Percentiles rank a stretch among this genome's conserved stretches.
These are phyloP conservation scores for Linyphia triangularis DNA, from an alignment of 2,888 invertebrate species.

Conservation along the genomic window DNA sequence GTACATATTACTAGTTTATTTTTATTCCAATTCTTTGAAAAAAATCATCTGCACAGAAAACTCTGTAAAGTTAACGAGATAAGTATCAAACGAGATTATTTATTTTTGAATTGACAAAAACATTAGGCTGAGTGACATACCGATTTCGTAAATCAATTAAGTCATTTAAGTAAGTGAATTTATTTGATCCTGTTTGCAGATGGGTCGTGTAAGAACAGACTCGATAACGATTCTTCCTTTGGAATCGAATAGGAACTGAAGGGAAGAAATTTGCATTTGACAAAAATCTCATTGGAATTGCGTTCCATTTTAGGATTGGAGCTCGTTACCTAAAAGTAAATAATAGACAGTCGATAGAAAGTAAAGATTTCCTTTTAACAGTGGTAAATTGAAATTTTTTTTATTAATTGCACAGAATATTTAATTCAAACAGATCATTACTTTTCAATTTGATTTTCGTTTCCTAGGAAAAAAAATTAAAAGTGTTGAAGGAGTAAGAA, in stretches of 20 bases:
- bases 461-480: no score
- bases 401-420: no score
- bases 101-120: background rate
- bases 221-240: background rate
- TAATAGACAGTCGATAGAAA: background rate
- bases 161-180: background rate
- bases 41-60: no score
- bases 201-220: background rate
- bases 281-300: background rate
- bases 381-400: background rate
- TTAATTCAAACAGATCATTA: no score
- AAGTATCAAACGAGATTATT: background rate
- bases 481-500: no score
- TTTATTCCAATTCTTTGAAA: no score
- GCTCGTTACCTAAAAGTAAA: background rate
- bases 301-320: background rate
- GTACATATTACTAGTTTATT: no score
- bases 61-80: no score
- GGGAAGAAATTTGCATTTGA: background rate
- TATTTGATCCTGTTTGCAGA: background rate
- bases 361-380: background rate
- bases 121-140: background rate
- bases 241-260: background rate
- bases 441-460: no score
- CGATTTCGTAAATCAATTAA: conserved; percentile 7